These are phyloP conservation scores for Epizoanthus illoricatus DNA, from an alignment of 92 coral and sea anemone genomes.

Conservation along the genomic window DNA sequence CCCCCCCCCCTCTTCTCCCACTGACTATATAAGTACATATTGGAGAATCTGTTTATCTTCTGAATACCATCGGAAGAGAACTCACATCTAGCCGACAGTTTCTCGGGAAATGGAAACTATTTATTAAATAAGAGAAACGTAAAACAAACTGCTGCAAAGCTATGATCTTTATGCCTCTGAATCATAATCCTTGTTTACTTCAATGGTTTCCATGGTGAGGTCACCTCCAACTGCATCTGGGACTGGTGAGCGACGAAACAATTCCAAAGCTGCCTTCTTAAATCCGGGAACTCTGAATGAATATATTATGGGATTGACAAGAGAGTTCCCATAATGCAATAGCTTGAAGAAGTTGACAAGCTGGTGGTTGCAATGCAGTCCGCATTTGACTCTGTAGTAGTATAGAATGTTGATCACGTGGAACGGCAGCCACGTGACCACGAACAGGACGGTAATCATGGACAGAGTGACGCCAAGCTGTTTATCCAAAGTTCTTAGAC, in stretches of 20 bases:
- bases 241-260: not conserved
- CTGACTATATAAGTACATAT: too few relatives aligned
- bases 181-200: not conserved
- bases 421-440: constrained; percentile 76
- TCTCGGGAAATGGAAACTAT: too few relatives aligned
- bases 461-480: constrained; percentile 61
- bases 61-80: too few relatives aligned
- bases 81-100: not conserved
- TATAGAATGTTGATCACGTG: constrained; percentile 67
- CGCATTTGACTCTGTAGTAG: constrained; percentile 59
- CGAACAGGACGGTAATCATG: constrained; percentile 58
- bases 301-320: constrained; percentile 73
- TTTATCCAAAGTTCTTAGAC: constrained; percentile 33
- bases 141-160: too few relatives aligned
- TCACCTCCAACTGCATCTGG: not conserved
- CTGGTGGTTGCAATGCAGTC: constrained; percentile 35
- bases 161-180: too few relatives aligned
- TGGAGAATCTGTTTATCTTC: too few relatives aligned
- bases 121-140: too few relatives aligned
- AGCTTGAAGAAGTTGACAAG: constrained; percentile 60
- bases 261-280: constrained; percentile 16
- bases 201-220: not conserved
- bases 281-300: constrained; percentile 69
- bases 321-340: constrained; percentile 74
- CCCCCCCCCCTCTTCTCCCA: too few relatives aligned